Base-by-base conservation (phyloP, 37 sponge, comb jelly and placozoan species). In the Aphrocallistes beatrix region DNA sequence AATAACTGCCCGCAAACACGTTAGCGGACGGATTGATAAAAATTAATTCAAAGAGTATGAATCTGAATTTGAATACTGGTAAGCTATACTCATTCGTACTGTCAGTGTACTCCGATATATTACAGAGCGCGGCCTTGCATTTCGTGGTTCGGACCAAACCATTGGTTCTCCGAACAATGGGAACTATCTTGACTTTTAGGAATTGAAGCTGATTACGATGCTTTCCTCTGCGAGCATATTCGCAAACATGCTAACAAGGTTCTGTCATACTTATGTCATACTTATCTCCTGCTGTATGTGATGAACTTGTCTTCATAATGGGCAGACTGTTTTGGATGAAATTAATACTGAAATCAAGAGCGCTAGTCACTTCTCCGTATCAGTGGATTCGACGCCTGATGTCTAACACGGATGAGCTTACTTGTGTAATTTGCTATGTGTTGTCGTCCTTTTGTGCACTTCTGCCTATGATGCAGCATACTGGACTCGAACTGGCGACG, bases 181-280 rank as follows among this genome's bases (percentile, higher is more conserved):
- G 50, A 85, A 85, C 38, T 85, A 85, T 85, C 50, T 85, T 37
- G 85, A 51, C 50, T 37, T 38, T 51, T 51, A 25, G 50, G 85
- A 51, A 49, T 85, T 85, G 85, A 45, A 28, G 36, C 28, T 45
- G 51, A 85, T 30, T 85, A 49, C 28, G 85, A 85, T 21, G 37
- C 51, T 51, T n/a, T 85, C 36, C 51, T 85, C 17, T 49, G 37
- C 51, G 47, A 47, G 47, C 85, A 85, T 85, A 49, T 85, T 49
- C 51, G 36, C 85, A 85, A 50, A 85, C 50, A 85, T 85, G 85
- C 51, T 50, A 85, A 85, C 51, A 45, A 85, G 50, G 60, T 51
- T 51, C 51, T 34, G n/a, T n/a, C 23, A 40, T 51, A n/a, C 50
- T 32, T 28, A 37, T 1, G 51, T 85, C 85, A 45, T 85, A 85